phyloP scores from a whole-genome alignment of 2,888 invertebrate species.

The Mythimna ferrago region DNA sequence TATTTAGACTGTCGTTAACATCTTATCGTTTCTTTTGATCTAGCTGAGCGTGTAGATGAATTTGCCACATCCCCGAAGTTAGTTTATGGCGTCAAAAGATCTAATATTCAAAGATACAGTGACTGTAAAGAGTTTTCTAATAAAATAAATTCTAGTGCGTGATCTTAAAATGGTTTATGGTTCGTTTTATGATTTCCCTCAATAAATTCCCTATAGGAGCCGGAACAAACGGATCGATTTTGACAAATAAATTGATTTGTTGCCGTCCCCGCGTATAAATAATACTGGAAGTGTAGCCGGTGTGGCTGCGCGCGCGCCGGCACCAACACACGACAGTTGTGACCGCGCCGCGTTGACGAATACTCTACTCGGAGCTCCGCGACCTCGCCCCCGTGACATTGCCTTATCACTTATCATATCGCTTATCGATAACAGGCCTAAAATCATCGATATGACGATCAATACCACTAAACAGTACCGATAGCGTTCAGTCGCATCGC shows the following conservation, averaged over 20 bases:
- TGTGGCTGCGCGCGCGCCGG: slow-evolving; percentile 81
- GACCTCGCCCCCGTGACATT: slow-evolving; percentile 84
- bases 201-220: slow-evolving; percentile 54
- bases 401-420: slow-evolving; percentile 83
- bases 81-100: slow-evolving; percentile 28
- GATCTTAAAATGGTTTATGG: slow-evolving; percentile 39
- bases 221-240: slow-evolving; percentile 72
- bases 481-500: slow-evolving; percentile 66
- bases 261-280: slow-evolving; percentile 80
- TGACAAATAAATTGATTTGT: slow-evolving; percentile 80
- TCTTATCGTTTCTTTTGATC: slow-evolving; percentile 63
- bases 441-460: slow-evolving; percentile 76
- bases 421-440: slow-evolving; percentile 75
- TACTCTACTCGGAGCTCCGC: slow-evolving; percentile 82
- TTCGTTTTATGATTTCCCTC: slow-evolving; percentile 46
- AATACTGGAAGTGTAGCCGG: slow-evolving; percentile 78
- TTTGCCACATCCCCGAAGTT: slow-evolving; percentile 27
- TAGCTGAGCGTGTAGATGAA: slow-evolving; percentile 41
- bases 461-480: slow-evolving; percentile 61
- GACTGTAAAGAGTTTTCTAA: slow-evolving; percentile 12
- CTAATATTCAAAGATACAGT: slow-evolving; percentile 4
- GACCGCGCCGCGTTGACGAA: slow-evolving; percentile 87
- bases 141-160: slow-evolving; percentile 14
- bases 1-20: slow-evolving; percentile 46
- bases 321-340: slow-evolving; percentile 84